Conservation (phyloP, 2,113 vertebrate species). For the Malurus cyaneus region DNA sequence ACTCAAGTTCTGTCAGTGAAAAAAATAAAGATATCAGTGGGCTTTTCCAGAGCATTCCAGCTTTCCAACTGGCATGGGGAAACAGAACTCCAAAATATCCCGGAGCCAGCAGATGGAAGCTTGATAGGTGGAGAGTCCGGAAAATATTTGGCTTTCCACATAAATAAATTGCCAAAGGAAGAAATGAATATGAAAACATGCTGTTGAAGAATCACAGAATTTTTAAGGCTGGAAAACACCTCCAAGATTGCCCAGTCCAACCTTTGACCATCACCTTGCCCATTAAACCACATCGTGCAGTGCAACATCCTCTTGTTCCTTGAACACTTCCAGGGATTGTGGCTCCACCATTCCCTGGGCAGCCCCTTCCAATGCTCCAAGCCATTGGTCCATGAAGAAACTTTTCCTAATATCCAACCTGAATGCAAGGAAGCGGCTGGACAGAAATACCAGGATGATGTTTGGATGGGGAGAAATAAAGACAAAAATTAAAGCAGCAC, state of each 20-base stretch:
- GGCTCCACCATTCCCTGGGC: background rate
- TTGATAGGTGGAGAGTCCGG: background rate
- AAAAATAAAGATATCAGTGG: background rate
- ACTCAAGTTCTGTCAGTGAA: background rate
- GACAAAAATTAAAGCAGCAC: background rate
- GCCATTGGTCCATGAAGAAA: background rate
- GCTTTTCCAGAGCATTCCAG: background rate
- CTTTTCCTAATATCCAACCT: background rate
- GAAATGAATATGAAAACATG: background rate
- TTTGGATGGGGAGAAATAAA: background rate
- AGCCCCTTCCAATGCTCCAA: background rate
- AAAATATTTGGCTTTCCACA: background rate
- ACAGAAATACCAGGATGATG: background rate
- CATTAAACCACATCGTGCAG: background rate
- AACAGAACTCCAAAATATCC: background rate
- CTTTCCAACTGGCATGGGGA: background rate
- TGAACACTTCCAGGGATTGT: background rate
- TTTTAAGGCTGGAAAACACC: background rate
- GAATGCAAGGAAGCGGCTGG: background rate
- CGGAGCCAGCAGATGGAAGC: background rate
- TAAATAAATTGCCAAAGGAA: background rate
- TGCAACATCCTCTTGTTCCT: background rate
- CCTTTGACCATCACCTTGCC: background rate
- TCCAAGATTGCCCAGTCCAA: too few species aligned
- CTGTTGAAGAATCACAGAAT: background rate